A percentile compares a stretch with the other conserved stretches of the same genome.
These are phyloP conservation scores for Hyles lineata DNA, from an alignment of 2,888 invertebrate genomes.

Conservation along the genomic window DNA sequence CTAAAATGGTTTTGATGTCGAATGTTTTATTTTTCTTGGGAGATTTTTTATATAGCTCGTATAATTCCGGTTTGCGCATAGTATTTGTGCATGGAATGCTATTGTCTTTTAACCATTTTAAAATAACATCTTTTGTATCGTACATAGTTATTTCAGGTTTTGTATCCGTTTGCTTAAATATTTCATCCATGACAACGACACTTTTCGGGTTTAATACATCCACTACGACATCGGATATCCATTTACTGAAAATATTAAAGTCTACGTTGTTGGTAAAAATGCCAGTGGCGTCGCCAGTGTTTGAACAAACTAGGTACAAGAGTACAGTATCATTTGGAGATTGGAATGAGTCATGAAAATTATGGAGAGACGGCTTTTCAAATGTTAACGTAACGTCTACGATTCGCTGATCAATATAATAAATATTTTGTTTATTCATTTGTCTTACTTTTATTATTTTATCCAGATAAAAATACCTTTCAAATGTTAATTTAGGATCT, in stretches of 20 bases:
- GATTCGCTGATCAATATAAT: slow-evolving; percentile 59
- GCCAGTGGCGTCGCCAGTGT: slow-evolving; percentile 35
- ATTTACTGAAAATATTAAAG: slow-evolving; percentile 54
- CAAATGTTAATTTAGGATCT: slow-evolving; percentile 58
- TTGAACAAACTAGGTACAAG: slow-evolving; percentile 18
- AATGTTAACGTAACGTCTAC: slow-evolving; percentile 43
- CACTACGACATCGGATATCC: slow-evolving; percentile 58
- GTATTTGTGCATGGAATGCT: slow-evolving; percentile 55
- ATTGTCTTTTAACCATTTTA: slow-evolving; percentile 53
- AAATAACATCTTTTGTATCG: slow-evolving; percentile 58
- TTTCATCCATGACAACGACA: slow-evolving; percentile 58
- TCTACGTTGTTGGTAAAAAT: slow-evolving; percentile 51
- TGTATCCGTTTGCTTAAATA: slow-evolving; percentile 44
- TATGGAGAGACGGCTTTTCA: slow-evolving; percentile 40
- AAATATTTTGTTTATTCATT: slow-evolving; percentile 43
- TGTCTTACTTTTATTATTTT: slow-evolving; percentile 52
- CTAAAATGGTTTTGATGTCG: slow-evolving; percentile 53
- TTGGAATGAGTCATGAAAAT: slow-evolving; percentile 28
- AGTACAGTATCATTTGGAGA: slow-evolving; percentile 14
- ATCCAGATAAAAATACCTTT: slow-evolving; percentile 55
- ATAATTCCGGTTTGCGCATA: slow-evolving; percentile 61
- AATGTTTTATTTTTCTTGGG: slow-evolving; percentile 39
- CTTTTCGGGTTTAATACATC: slow-evolving; percentile 46
- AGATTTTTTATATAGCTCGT: slow-evolving; percentile 53
- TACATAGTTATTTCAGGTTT: slow-evolving; percentile 50